Conservation (phyloP, 1,140 invertebrate species). For the Acromyrmex heyeri region DNA sequence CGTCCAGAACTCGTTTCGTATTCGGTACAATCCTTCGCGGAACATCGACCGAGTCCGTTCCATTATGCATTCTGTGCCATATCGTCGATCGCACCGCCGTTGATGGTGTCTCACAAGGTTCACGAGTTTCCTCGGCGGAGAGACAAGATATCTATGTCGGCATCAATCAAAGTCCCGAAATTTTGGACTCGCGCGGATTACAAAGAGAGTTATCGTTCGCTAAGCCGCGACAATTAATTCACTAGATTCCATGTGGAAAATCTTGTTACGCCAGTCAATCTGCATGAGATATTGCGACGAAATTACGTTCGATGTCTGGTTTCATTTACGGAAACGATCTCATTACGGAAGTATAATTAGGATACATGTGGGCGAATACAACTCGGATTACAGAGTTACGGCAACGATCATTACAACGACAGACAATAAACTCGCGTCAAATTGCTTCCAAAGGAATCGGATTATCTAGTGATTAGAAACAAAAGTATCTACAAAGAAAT, state of each 20-base stretch:
- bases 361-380: slow-evolving; percentile 24
- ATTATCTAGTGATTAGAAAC: slow-evolving; percentile 6
- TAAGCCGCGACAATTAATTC: slow-evolving; percentile 26
- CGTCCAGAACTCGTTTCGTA: slow-evolving; percentile 64
- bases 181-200: slow-evolving; percentile 4
- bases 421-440: background rate
- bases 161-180: slow-evolving; percentile 44
- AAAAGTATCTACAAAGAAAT: background rate
- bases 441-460: slow-evolving; percentile 12
- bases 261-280: slow-evolving; percentile 11
- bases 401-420: background rate
- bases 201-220: background rate
- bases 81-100: slow-evolving; percentile 42
- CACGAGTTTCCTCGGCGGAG: background rate
- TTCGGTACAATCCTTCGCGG: slow-evolving; percentile 53
- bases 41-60: slow-evolving; percentile 34
- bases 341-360: slow-evolving; percentile 31
- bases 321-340: slow-evolving; percentile 28
- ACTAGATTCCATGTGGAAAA: background rate
- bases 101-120: slow-evolving; percentile 31
- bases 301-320: background rate
- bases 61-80: slow-evolving; percentile 61
- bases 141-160: background rate
- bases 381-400: slow-evolving; percentile 29
- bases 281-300: background rate